Percentiles rank a stretch among this genome's conserved stretches.
phyloP scores from a whole-genome alignment of 2,888 invertebrate genomes.

The Syrphus vitripennis region DNA sequence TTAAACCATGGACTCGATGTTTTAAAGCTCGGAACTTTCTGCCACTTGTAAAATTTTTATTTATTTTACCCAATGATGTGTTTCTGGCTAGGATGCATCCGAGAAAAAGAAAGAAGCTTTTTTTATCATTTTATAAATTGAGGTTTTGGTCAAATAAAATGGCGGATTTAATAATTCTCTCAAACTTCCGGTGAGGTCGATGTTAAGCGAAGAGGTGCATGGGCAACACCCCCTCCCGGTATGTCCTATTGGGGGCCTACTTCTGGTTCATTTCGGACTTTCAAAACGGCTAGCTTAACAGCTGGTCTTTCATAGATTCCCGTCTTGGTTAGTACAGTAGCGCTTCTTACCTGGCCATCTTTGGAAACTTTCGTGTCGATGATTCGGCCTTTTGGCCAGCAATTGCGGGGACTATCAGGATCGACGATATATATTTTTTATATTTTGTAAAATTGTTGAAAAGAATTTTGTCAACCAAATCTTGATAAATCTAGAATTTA shows the following conservation, averaged over 20 bases:
- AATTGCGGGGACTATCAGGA: conserved; percentile 32
- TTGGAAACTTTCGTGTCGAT: conserved; percentile 35
- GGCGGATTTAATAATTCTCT: too few relatives aligned
- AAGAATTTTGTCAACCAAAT: too few relatives aligned
- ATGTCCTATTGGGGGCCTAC: not conserved
- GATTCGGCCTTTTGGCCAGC: conserved; percentile 10
- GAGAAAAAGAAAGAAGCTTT: too few relatives aligned
- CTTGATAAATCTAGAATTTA: too few relatives aligned
- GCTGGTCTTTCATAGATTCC: conserved; percentile 7
- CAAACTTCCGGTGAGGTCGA: too few relatives aligned
- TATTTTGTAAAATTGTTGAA: too few relatives aligned
- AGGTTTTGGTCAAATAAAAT: too few relatives aligned
- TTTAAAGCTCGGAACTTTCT: not conserved
- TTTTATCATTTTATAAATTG: too few relatives aligned
- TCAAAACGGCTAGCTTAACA: not conserved
- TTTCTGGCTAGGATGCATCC: too few relatives aligned
- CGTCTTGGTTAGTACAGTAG: not conserved
- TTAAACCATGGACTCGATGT: not conserved
- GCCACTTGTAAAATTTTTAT: too few relatives aligned
- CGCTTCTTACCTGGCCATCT: conserved; percentile 14
- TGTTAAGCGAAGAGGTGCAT: not conserved
- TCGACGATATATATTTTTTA: too few relatives aligned
- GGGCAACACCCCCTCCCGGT: not conserved
- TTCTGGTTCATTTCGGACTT: not conserved
- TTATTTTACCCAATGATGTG: too few relatives aligned